These are phyloP conservation scores for Paratilapia polleni DNA, from an alignment of 2,113 vertebrate species.

Conservation along the genomic window DNA sequence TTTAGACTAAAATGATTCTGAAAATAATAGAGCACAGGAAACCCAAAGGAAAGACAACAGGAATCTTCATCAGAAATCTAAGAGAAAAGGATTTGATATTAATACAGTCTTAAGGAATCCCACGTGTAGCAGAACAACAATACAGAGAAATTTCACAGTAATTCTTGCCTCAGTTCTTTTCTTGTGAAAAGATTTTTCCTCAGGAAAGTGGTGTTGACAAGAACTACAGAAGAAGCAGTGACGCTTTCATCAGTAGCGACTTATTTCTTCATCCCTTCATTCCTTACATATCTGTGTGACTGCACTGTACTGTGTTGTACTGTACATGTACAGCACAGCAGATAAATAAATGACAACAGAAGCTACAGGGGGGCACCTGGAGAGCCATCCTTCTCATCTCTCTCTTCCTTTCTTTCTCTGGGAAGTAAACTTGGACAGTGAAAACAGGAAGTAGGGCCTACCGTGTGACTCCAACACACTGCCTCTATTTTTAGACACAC, in stretches of 20 bases:
- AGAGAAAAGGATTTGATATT: background rate
- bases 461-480: constrained; percentile 79
- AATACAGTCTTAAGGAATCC: background rate
- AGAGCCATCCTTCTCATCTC: constrained; percentile 23
- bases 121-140: background rate
- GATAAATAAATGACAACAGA: background rate
- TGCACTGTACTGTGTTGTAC: background rate
- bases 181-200: background rate
- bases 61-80: background rate
- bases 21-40: background rate
- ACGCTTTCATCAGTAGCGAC: background rate
- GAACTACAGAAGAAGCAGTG: background rate
- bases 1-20: background rate
- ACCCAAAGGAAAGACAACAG: background rate
- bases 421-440: constrained; percentile 79
- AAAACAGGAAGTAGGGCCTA: constrained; percentile 83
- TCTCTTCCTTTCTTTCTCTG: constrained; percentile 62
- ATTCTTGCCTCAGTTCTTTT: background rate
- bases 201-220: constrained; percentile 4
- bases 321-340: background rate
- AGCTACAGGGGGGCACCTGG: background rate
- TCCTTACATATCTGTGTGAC: constrained; percentile 12
- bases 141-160: background rate
- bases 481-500: constrained; percentile 75
- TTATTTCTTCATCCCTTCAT: constrained; percentile 13